Percentiles rank a stretch among this genome's conserved stretches.
These are phyloP conservation scores for Chrysolina oricalcia DNA, from an alignment of 2,888 invertebrate species.

Conservation along the genomic window DNA sequence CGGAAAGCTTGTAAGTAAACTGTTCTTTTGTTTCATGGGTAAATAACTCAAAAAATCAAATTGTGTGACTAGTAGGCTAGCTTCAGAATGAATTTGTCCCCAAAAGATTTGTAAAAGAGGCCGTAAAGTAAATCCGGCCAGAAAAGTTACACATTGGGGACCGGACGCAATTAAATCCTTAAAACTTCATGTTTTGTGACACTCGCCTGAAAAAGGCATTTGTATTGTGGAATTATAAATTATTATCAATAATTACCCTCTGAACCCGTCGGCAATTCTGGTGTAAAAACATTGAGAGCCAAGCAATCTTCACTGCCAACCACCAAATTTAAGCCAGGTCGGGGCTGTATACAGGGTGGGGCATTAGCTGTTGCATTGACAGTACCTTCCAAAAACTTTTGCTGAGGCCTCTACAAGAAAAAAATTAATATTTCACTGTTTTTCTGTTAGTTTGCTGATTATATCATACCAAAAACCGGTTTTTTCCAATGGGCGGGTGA, in stretches of 20 bases:
- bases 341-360: conserved; percentile 78
- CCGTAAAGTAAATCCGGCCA: too few relatives aligned
- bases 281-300: conserved; percentile 84
- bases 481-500: conserved; percentile 75
- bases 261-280: conserved; percentile 79
- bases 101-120: too few relatives aligned
- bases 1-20: too few relatives aligned
- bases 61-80: too few relatives aligned
- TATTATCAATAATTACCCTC: conserved; percentile 68
- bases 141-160: too few relatives aligned
- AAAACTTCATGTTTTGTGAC: too few relatives aligned
- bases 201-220: too few relatives aligned
- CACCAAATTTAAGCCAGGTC: conserved; percentile 68
- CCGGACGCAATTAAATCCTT: too few relatives aligned
- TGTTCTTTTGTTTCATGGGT: too few relatives aligned
- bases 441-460: neutral
- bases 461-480: conserved; percentile 74
- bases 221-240: too few relatives aligned
- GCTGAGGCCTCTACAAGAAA: conserved; percentile 65
- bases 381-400: conserved; percentile 73
- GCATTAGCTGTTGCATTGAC: conserved; percentile 76
- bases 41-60: too few relatives aligned
- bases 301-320: conserved; percentile 82
- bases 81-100: too few relatives aligned
- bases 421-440: neutral